These are phyloP conservation scores for Macaria liturata DNA, from an alignment of 2,888 invertebrate genomes.

Conservation along the genomic window DNA sequence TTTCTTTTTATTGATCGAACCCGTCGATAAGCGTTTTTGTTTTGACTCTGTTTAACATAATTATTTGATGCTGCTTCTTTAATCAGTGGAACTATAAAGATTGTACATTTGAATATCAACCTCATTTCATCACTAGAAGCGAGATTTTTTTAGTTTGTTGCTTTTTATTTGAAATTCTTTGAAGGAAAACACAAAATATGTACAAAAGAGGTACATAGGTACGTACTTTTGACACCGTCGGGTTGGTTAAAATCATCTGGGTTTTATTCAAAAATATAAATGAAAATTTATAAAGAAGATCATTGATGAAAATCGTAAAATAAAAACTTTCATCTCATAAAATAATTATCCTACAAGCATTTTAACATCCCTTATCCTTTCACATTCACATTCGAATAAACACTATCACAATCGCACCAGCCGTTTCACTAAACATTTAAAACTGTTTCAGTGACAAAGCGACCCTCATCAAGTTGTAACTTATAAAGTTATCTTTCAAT, in stretches of 20 bases:
- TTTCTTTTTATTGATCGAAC: conserved; percentile 16
- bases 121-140: no score
- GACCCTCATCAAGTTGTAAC: conserved; percentile 33
- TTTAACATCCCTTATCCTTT: no score
- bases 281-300: no score
- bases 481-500: conserved; percentile 27
- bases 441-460: conserved; percentile 31
- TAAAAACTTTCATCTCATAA: not conserved
- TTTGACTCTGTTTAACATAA: conserved; percentile 17
- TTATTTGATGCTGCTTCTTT: conserved; percentile 11
- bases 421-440: conserved; percentile 29
- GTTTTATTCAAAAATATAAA: no score
- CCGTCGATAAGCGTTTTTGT: conserved; percentile 37
- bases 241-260: no score
- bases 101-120: conserved; percentile 4
- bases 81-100: not conserved
- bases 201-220: no score
- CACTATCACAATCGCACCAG: conserved; percentile 2
- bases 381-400: conserved; percentile 21
- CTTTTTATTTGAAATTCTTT: no score
- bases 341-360: no score
- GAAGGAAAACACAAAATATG: no score
- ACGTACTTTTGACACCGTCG: no score
- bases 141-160: no score
- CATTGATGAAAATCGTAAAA: no score